Conservation (phyloP, 2,797 vertebrate species). For the Carcharodon carcharias region DNA sequence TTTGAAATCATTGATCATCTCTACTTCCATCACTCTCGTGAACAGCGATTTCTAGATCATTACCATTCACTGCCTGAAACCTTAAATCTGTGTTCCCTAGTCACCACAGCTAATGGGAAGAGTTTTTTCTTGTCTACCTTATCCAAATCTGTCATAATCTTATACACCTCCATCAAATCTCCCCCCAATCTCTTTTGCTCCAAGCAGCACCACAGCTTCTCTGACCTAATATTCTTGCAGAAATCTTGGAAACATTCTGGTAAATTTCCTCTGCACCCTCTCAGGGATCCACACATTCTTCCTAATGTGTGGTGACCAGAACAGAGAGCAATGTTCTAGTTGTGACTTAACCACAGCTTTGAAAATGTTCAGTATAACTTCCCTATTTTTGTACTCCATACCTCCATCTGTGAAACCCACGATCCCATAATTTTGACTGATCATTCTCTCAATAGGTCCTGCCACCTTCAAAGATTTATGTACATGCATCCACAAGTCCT, state of each 20-base stretch:
- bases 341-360: neutral
- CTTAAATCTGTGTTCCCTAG: neutral
- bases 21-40: neutral
- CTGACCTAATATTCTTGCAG: neutral
- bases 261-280: neutral
- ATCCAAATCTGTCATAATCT: neutral
- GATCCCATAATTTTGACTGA: neutral
- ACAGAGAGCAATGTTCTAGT: neutral
- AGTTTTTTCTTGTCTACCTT: neutral
- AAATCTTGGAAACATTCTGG: neutral
- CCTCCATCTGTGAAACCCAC: neutral
- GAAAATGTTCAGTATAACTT: neutral
- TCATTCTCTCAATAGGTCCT: neutral
- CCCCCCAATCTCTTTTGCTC: neutral
- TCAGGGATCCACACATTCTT: neutral
- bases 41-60: neutral
- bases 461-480: neutral
- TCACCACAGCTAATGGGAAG: neutral
- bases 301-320: neutral
- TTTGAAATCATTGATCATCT: neutral
- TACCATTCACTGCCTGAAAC: neutral
- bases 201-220: neutral
- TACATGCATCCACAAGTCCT: neutral
- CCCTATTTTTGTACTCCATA: neutral
- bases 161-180: neutral